Base-by-base conservation (phyloP, 2,888 invertebrate species). In the Drosophila siamana region DNA sequence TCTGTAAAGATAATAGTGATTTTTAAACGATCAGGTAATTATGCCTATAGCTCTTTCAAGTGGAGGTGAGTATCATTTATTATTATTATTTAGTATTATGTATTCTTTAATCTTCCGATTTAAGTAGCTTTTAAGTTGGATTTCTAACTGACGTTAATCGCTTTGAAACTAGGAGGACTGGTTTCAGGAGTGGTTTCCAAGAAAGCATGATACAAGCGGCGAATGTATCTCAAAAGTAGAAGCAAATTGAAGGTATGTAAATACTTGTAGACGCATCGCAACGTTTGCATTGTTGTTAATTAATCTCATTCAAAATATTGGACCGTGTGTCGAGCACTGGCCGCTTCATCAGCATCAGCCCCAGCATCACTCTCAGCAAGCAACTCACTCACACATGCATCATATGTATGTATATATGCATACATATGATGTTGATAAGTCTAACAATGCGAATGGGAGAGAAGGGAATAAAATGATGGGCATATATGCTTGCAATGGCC, bases 221-320 rank as follows among this genome's bases (percentile, higher is more conserved):
- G 4, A 11, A 13, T 4, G 11, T 13, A 15, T 1, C 7, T 15
- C 13, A 7, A 24, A 33, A 51, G 40, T n/a, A 33, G 57, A 5
- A 54, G 7, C 33, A 57, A 63, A 38, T 44, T 43, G 24, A 16
- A 51, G 26, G 43, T 28, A 40, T 33, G 61, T 55, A 47, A 61
- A 62, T 52, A 65, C 16, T 48, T 30, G 41, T 48, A 46, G 11
- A 47, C 22, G 56, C 56, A 60, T 76, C n/a, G 57, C 56, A 63
- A 76, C 56, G 48, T 74, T 65, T 78, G 59, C 74, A 60, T 76
- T 74, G 66, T 70, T 78, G 78, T 76, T 78, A 74, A 76, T 76
- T 76, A 76, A 74, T 76, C 74, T 78, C 76, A 78, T 78, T 78
- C 78, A 69, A 76, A 73, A 73, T 77, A 60, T 57, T 77, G 78